Conservation (phyloP, 2,797 vertebrate species). For the Gorsachius magnificus region DNA sequence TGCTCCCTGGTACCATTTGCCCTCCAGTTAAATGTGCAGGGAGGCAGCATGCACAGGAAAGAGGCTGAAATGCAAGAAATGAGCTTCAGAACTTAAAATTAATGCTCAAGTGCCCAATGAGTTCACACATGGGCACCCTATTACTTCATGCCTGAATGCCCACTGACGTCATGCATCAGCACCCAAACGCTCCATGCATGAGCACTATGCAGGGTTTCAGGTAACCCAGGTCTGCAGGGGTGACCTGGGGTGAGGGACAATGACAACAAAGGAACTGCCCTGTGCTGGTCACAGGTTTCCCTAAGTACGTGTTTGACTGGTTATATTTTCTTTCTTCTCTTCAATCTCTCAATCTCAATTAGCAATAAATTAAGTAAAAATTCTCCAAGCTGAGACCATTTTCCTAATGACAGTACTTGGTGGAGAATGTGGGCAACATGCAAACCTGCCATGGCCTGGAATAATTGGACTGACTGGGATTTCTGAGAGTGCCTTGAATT, state of each 20-base stretch:
- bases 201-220: neutral
- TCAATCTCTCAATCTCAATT: neutral
- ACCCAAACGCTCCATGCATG: fast-evolving
- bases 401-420: neutral
- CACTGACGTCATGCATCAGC: neutral
- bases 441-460: neutral
- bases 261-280: neutral
- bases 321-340: neutral
- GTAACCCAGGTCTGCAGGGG: neutral
- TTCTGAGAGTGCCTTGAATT: neutral
- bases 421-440: fast-evolving
- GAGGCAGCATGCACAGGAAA: neutral
- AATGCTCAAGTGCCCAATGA: fast-evolving
- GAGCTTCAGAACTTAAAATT: neutral
- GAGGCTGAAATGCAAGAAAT: neutral
- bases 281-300: neutral
- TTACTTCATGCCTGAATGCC: neutral
- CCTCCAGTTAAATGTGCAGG: neutral
- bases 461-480: neutral
- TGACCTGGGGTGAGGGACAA: no score
- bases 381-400: neutral
- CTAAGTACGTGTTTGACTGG: neutral
- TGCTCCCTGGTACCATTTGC: neutral
- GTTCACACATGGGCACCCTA: neutral
- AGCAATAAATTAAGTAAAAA: neutral